Evolutionary conservation across 1,140 invertebrate genomes (phyloP).

Genomic region (Orius insidiosus): DNA sequence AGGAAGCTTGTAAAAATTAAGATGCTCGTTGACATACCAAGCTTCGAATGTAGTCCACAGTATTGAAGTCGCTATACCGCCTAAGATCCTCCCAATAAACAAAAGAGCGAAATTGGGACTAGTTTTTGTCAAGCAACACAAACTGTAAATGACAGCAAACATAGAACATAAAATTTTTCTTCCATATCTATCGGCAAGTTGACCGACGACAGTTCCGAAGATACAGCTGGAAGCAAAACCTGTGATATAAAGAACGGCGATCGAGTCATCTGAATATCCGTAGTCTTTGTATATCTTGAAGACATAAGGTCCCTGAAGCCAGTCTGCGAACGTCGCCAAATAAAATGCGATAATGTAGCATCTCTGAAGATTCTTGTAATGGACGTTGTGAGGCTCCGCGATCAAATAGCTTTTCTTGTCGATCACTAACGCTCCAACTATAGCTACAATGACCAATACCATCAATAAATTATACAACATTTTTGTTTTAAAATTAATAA

Average conservation of each 20-base stretch:
- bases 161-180: constrained; percentile 32
- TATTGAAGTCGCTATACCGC: constrained; percentile 52
- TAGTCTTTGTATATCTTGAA: constrained; percentile 50
- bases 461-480: neutral
- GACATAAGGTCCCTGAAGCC: constrained; percentile 55
- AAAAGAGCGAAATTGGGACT: constrained; percentile 27
- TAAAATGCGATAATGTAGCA: constrained; percentile 42
- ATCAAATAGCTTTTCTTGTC: constrained; percentile 15
- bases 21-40: constrained; percentile 49
- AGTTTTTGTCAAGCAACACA: constrained; percentile 40
- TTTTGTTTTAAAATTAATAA: neutral
- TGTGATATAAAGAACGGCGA: constrained; percentile 43
- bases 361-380: constrained; percentile 30
- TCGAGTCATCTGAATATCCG: constrained; percentile 40
- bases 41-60: constrained; percentile 56
- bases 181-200: constrained; percentile 43
- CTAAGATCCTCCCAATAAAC: constrained; percentile 39
- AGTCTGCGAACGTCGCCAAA: constrained; percentile 45
- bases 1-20: constrained; percentile 35
- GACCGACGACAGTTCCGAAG: constrained; percentile 37
- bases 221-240: constrained; percentile 48
- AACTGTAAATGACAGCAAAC: constrained; percentile 41
- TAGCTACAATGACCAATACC: constrained; percentile 11
- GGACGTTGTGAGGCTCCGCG: constrained; percentile 16
- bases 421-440: constrained; percentile 10